Evolutionary conservation across 1,140 invertebrate genomes (phyloP).

Genomic region (Drosophila ambigua): DNA sequence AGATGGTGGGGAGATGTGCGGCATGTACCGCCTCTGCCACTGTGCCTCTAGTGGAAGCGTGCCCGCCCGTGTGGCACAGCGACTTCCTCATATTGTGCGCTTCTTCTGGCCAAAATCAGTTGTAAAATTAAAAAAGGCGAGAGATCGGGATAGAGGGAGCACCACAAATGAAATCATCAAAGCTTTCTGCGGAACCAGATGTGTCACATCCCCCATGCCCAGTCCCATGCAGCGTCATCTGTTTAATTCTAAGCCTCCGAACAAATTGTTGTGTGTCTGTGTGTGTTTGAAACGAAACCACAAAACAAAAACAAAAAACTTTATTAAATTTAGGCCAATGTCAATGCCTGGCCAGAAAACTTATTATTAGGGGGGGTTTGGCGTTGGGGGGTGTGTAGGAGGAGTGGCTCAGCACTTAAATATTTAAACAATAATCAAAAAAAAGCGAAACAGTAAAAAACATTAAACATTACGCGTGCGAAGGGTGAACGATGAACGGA

Average conservation of each 20-base stretch:
- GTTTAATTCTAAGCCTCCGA: slow-evolving; percentile 12
- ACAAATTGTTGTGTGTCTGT: background rate
- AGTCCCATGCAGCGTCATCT: too few species aligned
- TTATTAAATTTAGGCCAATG: slow-evolving; percentile 38
- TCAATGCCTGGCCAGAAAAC: slow-evolving; percentile 3
- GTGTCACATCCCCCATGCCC: background rate
- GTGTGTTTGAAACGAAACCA: background rate
- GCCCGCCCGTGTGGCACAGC: too few species aligned
- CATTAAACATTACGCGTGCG: too few species aligned
- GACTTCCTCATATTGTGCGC: too few species aligned
- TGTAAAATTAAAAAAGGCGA: too few species aligned
- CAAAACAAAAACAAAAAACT: background rate
- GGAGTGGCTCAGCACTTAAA: slow-evolving; percentile 6
- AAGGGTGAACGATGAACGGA: slow-evolving; percentile 1
- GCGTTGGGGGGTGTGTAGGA: background rate
- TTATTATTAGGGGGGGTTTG: background rate
- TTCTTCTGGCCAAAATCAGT: too few species aligned
- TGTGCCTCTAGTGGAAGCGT: too few species aligned
- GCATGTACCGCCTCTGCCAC: too few species aligned
- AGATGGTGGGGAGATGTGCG: too few species aligned
- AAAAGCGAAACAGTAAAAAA: background rate
- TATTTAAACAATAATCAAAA: slow-evolving; percentile 2
- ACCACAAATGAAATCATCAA: background rate
- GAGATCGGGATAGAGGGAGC: too few species aligned
- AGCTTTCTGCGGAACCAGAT: background rate